Conservation (phyloP, 2,113 vertebrate genomes). For the Callopanchax toddi region DNA sequence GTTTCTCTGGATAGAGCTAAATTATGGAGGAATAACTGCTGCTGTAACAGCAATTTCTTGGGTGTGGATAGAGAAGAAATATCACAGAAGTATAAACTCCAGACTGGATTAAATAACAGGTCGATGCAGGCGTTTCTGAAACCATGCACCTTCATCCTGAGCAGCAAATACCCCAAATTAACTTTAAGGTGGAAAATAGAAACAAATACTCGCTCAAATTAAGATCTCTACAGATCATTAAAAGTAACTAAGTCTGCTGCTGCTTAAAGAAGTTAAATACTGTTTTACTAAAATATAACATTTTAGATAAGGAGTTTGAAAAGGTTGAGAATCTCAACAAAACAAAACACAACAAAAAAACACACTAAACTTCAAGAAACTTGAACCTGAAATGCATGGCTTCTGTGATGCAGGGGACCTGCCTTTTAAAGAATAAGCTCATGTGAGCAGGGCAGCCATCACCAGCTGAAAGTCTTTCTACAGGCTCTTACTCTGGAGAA, state of each 20-base stretch:
- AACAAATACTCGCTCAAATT: too few relatives aligned
- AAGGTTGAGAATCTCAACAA: too few relatives aligned
- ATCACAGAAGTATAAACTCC: neutral
- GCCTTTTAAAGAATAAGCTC: too few relatives aligned
- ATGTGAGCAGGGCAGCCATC: too few relatives aligned
- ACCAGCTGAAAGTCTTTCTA: too few relatives aligned
- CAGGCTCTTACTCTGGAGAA: neutral
- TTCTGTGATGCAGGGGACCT: too few relatives aligned
- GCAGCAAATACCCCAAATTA: neutral
- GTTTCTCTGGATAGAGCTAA: constrained; percentile 1
- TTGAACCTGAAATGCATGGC: too few relatives aligned
- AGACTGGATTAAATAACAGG: constrained; percentile 4
- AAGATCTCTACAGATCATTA: constrained; percentile 7
- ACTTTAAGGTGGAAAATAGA: neutral
- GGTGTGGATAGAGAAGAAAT: neutral
- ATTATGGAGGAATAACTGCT: neutral
- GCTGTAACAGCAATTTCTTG: neutral
- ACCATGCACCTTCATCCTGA: neutral
- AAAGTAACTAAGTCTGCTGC: neutral
- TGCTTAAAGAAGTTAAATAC: neutral
- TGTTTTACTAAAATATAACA: too few relatives aligned
- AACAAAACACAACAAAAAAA: too few relatives aligned
- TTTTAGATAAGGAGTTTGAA: too few relatives aligned
- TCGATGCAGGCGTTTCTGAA: neutral
- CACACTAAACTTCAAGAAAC: too few relatives aligned